Conservation (phyloP, 1,140 invertebrate species). For the Diachasmimorpha longicaudata region DNA sequence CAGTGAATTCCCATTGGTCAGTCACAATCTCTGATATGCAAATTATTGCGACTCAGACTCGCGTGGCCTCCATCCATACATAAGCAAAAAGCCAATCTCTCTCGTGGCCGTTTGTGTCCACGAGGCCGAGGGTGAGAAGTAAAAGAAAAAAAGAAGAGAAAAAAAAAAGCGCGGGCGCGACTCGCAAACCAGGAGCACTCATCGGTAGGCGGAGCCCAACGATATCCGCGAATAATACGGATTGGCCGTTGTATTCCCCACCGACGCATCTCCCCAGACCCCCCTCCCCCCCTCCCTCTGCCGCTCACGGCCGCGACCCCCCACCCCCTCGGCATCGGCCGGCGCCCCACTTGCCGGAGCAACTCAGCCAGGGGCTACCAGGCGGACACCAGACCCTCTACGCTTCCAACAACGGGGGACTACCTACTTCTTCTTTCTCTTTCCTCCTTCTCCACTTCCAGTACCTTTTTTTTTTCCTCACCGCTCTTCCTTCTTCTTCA, state of each 20-base stretch:
- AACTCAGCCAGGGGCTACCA: constrained; percentile 33
- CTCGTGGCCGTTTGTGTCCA: constrained; percentile 1
- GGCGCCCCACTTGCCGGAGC: constrained; percentile 38
- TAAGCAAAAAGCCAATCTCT: constrained; percentile 1
- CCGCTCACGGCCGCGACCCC: too few species aligned
- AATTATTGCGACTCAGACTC: neutral
- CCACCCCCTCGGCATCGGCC: constrained; percentile 25
- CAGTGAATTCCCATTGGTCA: neutral
- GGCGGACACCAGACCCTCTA: constrained; percentile 34
- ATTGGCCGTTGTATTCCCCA: constrained; percentile 32
- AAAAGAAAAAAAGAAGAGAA: constrained; percentile 14
- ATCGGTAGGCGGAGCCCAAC: constrained; percentile 25
- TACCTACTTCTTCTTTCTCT: constrained; percentile 40
- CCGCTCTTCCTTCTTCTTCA: neutral
- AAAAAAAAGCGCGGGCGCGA: constrained; percentile 42
- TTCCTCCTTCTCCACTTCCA: constrained; percentile 27
- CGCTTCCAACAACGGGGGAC: constrained; percentile 21
- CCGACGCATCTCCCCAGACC: constrained; percentile 20
- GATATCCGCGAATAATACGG: constrained; percentile 19
- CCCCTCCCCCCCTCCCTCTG: constrained; percentile 34
- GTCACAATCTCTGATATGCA: constrained; percentile 1
- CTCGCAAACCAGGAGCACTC: constrained; percentile 44
- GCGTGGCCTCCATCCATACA: constrained; percentile 1
- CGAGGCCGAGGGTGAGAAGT: neutral
- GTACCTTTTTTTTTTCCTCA: constrained; percentile 16